These are phyloP conservation scores for Nautilus pompilius DNA, from an alignment of 1,140 invertebrate genomes.

Conservation along the genomic window DNA sequence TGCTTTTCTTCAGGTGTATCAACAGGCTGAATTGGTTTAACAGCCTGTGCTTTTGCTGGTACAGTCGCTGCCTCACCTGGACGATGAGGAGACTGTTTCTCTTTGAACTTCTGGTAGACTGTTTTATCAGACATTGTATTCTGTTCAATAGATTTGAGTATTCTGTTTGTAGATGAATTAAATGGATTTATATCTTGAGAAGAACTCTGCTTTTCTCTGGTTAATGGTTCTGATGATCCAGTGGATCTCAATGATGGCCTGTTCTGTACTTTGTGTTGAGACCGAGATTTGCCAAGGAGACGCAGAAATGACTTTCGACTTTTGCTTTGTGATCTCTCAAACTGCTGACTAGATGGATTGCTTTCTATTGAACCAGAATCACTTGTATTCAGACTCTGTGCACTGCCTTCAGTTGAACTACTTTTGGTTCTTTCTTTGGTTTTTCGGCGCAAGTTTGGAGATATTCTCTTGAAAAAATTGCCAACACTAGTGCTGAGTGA, in stretches of 20 bases:
- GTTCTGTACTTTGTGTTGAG: too few species aligned
- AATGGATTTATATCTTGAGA: slow-evolving; percentile 10
- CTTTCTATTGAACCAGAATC: slow-evolving; percentile 5
- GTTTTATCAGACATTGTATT: slow-evolving; percentile 28
- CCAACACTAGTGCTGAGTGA: slow-evolving; percentile 35
- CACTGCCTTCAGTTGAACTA: slow-evolving; percentile 18
- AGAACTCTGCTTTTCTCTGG: not conserved
- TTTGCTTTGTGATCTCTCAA: slow-evolving; percentile 21
- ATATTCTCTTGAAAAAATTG: slow-evolving; percentile 37
- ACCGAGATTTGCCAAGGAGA: slow-evolving; percentile 26
- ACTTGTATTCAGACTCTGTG: slow-evolving; percentile 22
- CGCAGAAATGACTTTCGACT: slow-evolving; percentile 36
- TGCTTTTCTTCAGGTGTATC: not conserved
- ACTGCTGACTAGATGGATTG: not conserved
- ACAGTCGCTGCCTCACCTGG: slow-evolving; percentile 5
- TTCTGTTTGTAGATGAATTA: slow-evolving; percentile 21
- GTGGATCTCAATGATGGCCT: not conserved
- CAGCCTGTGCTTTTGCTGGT: slow-evolving; percentile 2
- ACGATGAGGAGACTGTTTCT: slow-evolving; percentile 25
- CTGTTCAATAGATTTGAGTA: slow-evolving; percentile 35
- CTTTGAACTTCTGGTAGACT: slow-evolving; percentile 35
- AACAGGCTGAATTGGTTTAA: not conserved
- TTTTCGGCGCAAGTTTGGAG: slow-evolving; percentile 23
- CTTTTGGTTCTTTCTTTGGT: slow-evolving; percentile 14
- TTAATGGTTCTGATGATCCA: not conserved